Conservation (phyloP, 2,888 invertebrate species). For the Cheilosia pagana region DNA sequence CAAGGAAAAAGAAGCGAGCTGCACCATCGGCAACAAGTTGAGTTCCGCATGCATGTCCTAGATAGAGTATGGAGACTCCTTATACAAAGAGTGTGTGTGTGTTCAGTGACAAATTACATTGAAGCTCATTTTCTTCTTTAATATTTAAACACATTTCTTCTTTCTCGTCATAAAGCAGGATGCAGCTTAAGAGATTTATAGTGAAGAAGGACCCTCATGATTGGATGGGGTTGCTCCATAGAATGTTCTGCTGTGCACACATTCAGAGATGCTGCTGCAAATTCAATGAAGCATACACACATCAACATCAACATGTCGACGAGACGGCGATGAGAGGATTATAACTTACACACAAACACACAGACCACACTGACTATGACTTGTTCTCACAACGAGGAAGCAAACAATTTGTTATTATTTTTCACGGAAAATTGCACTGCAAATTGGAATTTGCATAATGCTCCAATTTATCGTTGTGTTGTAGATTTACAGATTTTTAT, state of each 20-base stretch:
- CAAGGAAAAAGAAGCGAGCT: conserved; percentile 38
- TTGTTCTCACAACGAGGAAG: conserved; percentile 49
- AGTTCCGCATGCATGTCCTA: conserved; percentile 34
- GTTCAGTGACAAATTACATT: conserved; percentile 72
- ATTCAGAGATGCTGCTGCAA: conserved; percentile 12
- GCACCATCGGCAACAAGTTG: conserved; percentile 61
- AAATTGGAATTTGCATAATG: conserved; percentile 73
- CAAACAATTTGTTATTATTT: conserved; percentile 70
- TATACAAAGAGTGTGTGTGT: conserved; percentile 26
- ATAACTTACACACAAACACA: conserved; percentile 23
- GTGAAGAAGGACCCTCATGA: conserved; percentile 24
- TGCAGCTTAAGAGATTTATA: conserved; percentile 55
- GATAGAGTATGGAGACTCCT: conserved; percentile 16
- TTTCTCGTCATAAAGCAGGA: conserved; percentile 18
- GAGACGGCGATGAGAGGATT: conserved; percentile 49
- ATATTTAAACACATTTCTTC: conserved; percentile 63
- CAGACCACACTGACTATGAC: background rate
- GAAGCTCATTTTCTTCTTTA: conserved; percentile 67
- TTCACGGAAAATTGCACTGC: conserved; percentile 60
- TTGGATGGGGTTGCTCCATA: background rate
- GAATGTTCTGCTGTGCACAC: background rate
- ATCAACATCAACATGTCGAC: conserved; percentile 26
- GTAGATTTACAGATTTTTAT: conserved; percentile 51
- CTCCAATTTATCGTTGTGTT: conserved; percentile 60
- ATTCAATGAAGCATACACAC: conserved; percentile 52